phyloP scores from a whole-genome alignment of 2,888 invertebrate genomes.

The Nymphalis urticae region DNA sequence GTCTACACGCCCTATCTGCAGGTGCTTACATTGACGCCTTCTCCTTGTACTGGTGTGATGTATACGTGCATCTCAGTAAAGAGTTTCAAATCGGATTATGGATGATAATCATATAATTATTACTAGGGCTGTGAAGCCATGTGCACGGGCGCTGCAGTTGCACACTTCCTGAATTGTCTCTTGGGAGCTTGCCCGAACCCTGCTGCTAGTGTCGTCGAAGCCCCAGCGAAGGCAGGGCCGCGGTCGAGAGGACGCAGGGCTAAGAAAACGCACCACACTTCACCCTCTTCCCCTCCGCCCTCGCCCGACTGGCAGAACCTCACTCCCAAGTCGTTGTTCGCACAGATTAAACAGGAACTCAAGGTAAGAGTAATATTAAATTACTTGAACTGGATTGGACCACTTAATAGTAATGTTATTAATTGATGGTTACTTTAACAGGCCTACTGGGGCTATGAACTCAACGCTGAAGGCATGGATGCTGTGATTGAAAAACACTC shows the following conservation, averaged over 20 bases:
- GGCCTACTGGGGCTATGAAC: constrained; percentile 94
- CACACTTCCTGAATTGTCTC: constrained; percentile 98
- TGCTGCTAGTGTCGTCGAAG: constrained; percentile 57
- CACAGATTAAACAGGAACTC: constrained; percentile 91
- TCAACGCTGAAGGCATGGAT: constrained; percentile 91
- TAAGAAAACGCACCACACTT: constrained; percentile 43
- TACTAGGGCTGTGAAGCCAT: constrained; percentile 91
- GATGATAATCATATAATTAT: too few species aligned
- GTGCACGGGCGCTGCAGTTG: constrained; percentile 93
- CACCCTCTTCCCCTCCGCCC: constrained; percentile 58
- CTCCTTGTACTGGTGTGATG: neutral
- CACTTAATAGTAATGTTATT: neutral
- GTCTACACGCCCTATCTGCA: constrained; percentile 95
- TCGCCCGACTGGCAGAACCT: constrained; percentile 90
- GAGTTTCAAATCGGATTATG: too few species aligned
- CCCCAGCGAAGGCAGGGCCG: constrained; percentile 50
- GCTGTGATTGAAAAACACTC: constrained; percentile 87
- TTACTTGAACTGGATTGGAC: neutral
- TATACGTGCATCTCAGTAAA: too few species aligned
- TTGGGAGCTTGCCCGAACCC: constrained; percentile 88
- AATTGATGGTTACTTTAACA: constrained; percentile 50
- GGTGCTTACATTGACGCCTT: constrained; percentile 56
- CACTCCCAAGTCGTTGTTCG: constrained; percentile 93
- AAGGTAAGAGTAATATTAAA: constrained; percentile 57
- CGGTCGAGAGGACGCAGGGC: constrained; percentile 60